Evolutionary conservation across 1,140 invertebrate species (phyloP), one percentile per base, ranked within the genome.

Genomic region (Druon quercuslanigerum): DNA sequence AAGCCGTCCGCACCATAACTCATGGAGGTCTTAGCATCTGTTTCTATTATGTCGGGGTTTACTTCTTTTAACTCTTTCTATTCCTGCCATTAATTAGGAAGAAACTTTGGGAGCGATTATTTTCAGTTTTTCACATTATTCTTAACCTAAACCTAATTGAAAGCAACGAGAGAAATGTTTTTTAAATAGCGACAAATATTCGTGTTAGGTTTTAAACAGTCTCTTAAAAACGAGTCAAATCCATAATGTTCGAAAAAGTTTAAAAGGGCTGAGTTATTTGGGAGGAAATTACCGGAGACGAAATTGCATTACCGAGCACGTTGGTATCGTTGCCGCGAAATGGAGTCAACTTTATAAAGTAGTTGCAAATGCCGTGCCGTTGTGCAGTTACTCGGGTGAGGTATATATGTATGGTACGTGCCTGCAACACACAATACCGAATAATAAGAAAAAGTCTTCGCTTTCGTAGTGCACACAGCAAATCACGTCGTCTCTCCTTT

Each of bases 351-450:
- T 79, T 76, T 77, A 77, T 50, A 33, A 80, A 79, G 71, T 83
- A 79, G 80, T 79, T 75, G 80, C 84, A 75, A 77, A 82, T 83
- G 82, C 81, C 85, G 84, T 85, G 84, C 78, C 82, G 82, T 75
- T 57, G 60, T 51, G 79, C 80, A 79, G 83, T 88, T 84, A 79
- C 77, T 73, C 60, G 70, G 57, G 78, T 75, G 72, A 25, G 13
- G 16, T 33, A n/a, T n/a, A 70, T 66, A 66, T 40, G 57, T 66
- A 66, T 66, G 57, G 86, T 87, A 89, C 88, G 88, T 90, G 88
- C 85, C 83, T 85, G 72, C 76, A 84, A 83, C 72, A 84, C 88
- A 86, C 87, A 90, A 89, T 88, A 89, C 76, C 50, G 80, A 83
- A 85, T 87, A 86, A 87, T 85, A 83, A 84, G 75, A 85, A 87